phyloP scores from a whole-genome alignment of 2,113 vertebrate species.

The Amblyopsis rosae region DNA sequence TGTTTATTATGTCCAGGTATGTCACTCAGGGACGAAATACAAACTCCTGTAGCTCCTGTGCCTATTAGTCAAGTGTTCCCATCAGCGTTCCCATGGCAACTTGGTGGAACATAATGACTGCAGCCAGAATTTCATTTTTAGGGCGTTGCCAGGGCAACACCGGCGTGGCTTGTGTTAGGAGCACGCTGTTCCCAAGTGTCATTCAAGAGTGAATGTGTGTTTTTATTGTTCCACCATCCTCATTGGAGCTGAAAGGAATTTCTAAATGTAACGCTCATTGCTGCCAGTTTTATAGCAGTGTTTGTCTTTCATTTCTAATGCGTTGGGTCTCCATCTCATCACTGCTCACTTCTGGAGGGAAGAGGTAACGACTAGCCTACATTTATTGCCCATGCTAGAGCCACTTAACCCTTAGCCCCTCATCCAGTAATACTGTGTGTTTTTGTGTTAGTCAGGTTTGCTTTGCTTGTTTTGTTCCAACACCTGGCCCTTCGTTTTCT shows the following conservation, averaged over 20 bases:
- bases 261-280: no score
- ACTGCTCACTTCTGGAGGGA: slow-evolving; percentile 52
- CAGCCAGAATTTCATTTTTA: not conserved
- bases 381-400: not conserved
- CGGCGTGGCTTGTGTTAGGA: slow-evolving; percentile 11
- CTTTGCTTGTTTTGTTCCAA: not conserved
- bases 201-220: not conserved
- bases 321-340: slow-evolving; percentile 26
- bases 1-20: slow-evolving; percentile 96
- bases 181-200: not conserved
- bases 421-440: not conserved
- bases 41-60: not conserved
- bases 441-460: slow-evolving; percentile 33
- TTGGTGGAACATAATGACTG: slow-evolving; percentile 8
- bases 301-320: slow-evolving; percentile 26
- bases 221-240: slow-evolving; percentile 2
- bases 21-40: slow-evolving; percentile 14
- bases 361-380: slow-evolving; percentile 52
- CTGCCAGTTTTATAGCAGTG: slow-evolving; percentile 18
- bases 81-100: slow-evolving; percentile 26
- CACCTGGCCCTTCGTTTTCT: not conserved
- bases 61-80: not conserved
- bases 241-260: no score
- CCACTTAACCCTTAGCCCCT: slow-evolving; percentile 11
- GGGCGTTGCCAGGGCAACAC: slow-evolving; percentile 12